Evolutionary conservation across 2,113 vertebrate genomes (phyloP).

Genomic region (Neotragus pygmaeus): DNA sequence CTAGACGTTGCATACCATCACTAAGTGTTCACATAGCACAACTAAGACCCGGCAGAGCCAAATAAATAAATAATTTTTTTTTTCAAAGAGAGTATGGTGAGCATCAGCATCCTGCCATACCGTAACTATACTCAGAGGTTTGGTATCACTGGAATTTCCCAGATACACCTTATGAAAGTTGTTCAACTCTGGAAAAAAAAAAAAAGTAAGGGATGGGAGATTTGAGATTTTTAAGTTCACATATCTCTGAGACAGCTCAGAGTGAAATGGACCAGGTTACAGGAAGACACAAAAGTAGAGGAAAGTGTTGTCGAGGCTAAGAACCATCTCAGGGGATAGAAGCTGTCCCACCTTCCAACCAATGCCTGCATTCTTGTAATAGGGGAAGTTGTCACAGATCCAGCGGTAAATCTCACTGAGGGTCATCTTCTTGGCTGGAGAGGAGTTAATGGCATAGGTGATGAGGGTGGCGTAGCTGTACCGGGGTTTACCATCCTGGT

Average conservation of each 20-base stretch:
- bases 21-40: not conserved
- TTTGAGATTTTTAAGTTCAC: not conserved
- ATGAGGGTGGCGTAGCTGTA: conserved; percentile 98
- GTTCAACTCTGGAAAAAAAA: not conserved
- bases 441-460: conserved; percentile 94
- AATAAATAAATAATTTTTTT: not conserved
- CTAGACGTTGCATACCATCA: not conserved
- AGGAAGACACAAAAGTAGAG: not conserved
- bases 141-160: not conserved
- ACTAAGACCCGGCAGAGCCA: not conserved
- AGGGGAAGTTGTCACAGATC: conserved; percentile 96
- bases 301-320: not conserved
- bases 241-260: not conserved
- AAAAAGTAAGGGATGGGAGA: not conserved
- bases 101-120: not conserved
- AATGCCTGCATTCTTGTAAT: conserved; percentile 93
- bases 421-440: conserved; percentile 93
- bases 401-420: conserved; percentile 98
- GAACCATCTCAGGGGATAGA: not conserved
- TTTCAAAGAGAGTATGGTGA: not conserved
- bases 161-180: not conserved
- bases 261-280: not conserved
- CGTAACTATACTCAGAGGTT: not conserved
- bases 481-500: conserved; percentile 93
- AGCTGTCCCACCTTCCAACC: conserved; percentile 91